A percentile compares a stretch with the other conserved stretches of the same genome.
Evolutionary conservation across 2,888 invertebrate species (phyloP).

Genomic region (Cheilosia pagana): DNA sequence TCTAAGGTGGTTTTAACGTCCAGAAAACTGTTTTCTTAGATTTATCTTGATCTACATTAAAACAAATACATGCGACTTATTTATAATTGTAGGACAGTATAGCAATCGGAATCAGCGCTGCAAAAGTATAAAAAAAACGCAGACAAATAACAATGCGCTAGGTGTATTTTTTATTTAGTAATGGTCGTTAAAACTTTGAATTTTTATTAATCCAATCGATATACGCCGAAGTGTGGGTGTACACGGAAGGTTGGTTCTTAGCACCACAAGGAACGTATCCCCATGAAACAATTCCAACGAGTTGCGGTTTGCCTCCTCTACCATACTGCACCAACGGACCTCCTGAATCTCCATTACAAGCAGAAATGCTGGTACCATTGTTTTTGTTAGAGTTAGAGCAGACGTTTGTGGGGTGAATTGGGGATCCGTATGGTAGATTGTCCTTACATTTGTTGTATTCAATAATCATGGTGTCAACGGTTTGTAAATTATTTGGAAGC

Average conservation of each 20-base stretch:
- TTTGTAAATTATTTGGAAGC: conserved; percentile 78
- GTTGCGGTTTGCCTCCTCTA: conserved; percentile 75
- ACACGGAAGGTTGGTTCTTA: conserved; percentile 82
- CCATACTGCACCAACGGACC: conserved; percentile 80
- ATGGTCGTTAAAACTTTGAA: conserved; percentile 25
- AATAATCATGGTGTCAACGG: conserved; percentile 79
- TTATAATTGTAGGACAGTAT: neutral
- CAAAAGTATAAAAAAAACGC: neutral
- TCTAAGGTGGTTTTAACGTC: conserved; percentile 83
- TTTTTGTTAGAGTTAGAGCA: conserved; percentile 83
- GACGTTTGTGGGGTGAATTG: conserved; percentile 81
- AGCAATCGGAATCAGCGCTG: conserved; percentile 7
- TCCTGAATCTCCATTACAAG: conserved; percentile 83
- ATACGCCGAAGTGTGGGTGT: conserved; percentile 83
- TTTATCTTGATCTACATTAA: conserved; percentile 27
- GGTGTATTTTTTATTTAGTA: neutral
- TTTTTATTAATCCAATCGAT: conserved; percentile 82
- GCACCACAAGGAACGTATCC: conserved; percentile 84
- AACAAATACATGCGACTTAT: neutral
- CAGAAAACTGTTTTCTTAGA: conserved; percentile 78
- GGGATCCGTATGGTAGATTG: conserved; percentile 76
- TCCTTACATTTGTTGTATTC: conserved; percentile 77
- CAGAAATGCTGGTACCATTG: conserved; percentile 80
- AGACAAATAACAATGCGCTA: neutral
- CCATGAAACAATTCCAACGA: conserved; percentile 85